Evolutionary conservation across 92 coral and sea anemone genomes (phyloP).

Genomic region (Palythoa caribaeorum): DNA sequence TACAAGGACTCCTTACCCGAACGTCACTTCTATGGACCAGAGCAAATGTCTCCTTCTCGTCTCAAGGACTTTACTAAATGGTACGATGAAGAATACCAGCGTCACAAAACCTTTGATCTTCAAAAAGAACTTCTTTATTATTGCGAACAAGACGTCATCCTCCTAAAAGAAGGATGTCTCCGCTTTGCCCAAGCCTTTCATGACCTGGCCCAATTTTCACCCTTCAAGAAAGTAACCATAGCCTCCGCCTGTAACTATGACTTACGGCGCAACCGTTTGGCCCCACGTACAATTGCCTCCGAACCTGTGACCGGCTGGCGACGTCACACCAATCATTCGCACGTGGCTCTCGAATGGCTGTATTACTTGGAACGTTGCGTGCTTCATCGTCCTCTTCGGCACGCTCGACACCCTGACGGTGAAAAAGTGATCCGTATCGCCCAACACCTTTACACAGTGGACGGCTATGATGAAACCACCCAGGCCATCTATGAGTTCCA

Average conservation of each 20-base stretch:
- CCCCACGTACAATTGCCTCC: neutral
- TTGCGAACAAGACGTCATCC: neutral
- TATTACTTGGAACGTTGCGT: neutral
- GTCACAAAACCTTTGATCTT: too few species aligned
- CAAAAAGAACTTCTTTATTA: too few species aligned
- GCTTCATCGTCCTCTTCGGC: conserved; percentile 20
- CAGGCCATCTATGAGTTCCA: conserved; percentile 47
- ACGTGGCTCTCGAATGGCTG: conserved; percentile 13
- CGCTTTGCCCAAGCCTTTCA: neutral
- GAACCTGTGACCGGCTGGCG: conserved; percentile 24
- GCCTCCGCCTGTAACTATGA: conserved; percentile 19
- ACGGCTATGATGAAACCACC: conserved; percentile 33
- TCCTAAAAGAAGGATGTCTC: neutral
- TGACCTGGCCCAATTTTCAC: neutral
- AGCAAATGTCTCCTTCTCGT: neutral
- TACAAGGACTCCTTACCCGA: conserved; percentile 43
- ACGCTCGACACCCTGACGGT: neutral
- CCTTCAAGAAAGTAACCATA: neutral
- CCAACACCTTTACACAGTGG: neutral
- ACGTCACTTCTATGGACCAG: neutral
- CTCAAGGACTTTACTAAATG: neutral
- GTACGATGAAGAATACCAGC: neutral
- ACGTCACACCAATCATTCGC: conserved; percentile 4
- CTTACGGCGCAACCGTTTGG: neutral
- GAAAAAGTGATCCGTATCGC: neutral